Evolutionary conservation across 1,140 invertebrate species (phyloP), one percentile per base, ranked within the genome.

Genomic region (Lepidurus arcticus): DNA sequence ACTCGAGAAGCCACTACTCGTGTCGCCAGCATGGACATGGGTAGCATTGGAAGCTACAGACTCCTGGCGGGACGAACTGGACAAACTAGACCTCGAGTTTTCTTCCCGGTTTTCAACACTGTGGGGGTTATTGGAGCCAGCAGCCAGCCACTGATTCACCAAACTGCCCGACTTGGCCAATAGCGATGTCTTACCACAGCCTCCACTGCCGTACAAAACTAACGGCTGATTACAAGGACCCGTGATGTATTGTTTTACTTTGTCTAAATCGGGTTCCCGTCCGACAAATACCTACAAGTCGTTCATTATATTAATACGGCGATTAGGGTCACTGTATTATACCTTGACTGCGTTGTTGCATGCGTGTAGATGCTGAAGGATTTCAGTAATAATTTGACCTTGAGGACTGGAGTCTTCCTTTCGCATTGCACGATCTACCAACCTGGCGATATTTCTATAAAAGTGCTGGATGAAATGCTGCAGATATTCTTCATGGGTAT

Each of bases 151-250:
- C 44, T 87, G 87, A 42, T 85, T 85, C 11, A 91, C 90, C 85
- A 94, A 88, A 76, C 93, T 92, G 4, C 96, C 94, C 79, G 93
- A 93, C 87, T 98, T 98, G 5, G 97, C 94, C 76, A 99, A 86
- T 1, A 99, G 86, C 5, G 97, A 98, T 5, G 97, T 99, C 86
- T 99, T 99, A 1, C 97, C 97, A 84, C 96, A 98, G 43, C 97
- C 97, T 82, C 95, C 94, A 86, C 95, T 94, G 1, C 97, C 97
- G 84, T 95, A 95, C 78, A 98, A 87, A n/a, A 98, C 92, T 77
- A 98, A 86, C 13, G 96, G 95, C 84, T 95, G 93, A 82, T 94
- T 92, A 43, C 90, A 84, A 78, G 89, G 86, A n/a, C 91, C 93
- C 78, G 91, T 86, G 89, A 99, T 95, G 85, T 98, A 96, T 24